Evolutionary conservation across 1,140 invertebrate species (phyloP).

Genomic region (Venturia canescens): DNA sequence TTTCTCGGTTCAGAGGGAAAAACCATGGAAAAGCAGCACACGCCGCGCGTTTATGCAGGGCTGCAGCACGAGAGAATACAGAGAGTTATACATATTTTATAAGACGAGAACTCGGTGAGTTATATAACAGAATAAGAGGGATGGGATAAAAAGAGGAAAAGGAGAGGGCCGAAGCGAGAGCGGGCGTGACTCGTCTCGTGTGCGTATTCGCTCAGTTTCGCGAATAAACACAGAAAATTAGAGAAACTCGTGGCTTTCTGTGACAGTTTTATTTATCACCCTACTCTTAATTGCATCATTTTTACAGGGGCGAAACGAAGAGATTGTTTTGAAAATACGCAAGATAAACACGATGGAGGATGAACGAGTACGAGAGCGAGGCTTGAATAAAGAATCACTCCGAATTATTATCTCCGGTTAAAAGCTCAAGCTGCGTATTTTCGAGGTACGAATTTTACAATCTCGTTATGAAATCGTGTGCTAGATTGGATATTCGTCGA

Average conservation of each 20-base stretch:
- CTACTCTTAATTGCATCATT: neutral
- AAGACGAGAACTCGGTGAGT: constrained; percentile 15
- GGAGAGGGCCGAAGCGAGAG: neutral
- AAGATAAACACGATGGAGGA: too few species aligned
- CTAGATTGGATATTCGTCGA: too few species aligned
- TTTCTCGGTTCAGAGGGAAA: neutral
- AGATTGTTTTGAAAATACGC: too few species aligned
- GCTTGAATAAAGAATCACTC: too few species aligned
- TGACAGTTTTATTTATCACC: constrained; percentile 10
- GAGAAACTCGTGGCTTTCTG: neutral
- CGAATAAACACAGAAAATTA: constrained; percentile 9
- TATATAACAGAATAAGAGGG: neutral
- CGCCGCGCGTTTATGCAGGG: neutral
- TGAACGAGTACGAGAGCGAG: too few species aligned
- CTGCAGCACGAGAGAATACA: neutral
- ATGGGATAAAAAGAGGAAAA: neutral
- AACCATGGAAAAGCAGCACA: constrained; percentile 2
- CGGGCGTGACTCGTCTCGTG: neutral
- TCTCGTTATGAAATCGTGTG: too few species aligned
- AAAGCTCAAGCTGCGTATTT: too few species aligned
- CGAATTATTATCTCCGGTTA: too few species aligned
- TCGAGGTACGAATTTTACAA: too few species aligned
- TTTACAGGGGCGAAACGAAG: neutral
- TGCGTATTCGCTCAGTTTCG: neutral
- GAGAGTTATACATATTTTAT: neutral